Conservation (phyloP, 2,888 invertebrate genomes). For the Amblyjoppa proteus region DNA sequence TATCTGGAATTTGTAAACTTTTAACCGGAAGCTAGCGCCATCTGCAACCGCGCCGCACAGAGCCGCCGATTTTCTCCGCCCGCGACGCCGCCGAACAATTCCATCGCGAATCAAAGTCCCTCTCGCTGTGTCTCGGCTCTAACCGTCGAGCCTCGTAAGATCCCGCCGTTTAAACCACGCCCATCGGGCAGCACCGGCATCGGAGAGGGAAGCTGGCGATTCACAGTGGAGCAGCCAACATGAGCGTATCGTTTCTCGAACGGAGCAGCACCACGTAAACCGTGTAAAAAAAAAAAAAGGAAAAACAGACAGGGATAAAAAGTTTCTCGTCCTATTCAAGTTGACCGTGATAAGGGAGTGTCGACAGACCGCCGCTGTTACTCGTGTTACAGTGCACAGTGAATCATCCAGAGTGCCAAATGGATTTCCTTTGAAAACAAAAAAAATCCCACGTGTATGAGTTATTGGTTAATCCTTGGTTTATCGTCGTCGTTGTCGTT, state of each 20-base stretch:
- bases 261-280: conserved; percentile 53
- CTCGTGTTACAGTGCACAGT: conserved; percentile 29
- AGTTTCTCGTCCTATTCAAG: conserved; percentile 31
- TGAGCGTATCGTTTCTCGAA: conserved; percentile 77
- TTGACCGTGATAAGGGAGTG: conserved; percentile 57
- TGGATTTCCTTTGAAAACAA: conserved; percentile 36
- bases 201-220: conserved; percentile 78
- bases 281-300: conserved; percentile 28
- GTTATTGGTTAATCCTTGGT: conserved; percentile 46
- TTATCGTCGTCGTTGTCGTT: conserved; percentile 23
- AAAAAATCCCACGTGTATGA: conserved; percentile 51
- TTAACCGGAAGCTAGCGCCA: not conserved
- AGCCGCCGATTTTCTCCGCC: not conserved
- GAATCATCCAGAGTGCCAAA: conserved; percentile 43
- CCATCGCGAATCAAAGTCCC: not conserved
- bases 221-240: conserved; percentile 74
- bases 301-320: not conserved
- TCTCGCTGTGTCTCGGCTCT: not conserved
- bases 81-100: not conserved
- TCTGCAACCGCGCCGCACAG: not conserved
- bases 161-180: conserved; percentile 75
- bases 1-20: not conserved
- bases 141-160: conserved; percentile 60
- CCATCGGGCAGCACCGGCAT: conserved; percentile 72
- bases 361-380: conserved; percentile 32